Conservation (phyloP, 2,888 invertebrate species). For the Limenitis camilla region DNA sequence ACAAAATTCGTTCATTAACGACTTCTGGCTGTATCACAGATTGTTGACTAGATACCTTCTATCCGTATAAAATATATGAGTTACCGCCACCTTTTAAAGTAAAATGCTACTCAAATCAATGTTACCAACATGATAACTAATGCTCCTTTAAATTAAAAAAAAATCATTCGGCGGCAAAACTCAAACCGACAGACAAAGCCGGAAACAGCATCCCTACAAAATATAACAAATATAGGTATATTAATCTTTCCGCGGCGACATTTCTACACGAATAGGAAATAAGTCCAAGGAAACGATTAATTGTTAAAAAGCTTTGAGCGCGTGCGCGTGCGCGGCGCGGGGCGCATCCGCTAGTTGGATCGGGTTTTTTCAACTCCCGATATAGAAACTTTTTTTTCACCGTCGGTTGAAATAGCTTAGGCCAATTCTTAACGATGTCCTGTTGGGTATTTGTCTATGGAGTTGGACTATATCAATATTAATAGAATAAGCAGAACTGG, state of each 20-base stretch:
- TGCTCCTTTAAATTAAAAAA: not conserved
- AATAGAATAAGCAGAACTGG: not conserved
- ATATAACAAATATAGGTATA: constrained; percentile 20
- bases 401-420: constrained; percentile 33
- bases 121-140: not conserved
- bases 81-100: too few relatives aligned
- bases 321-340: constrained; percentile 34
- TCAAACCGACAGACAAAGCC: not conserved
- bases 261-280: constrained; percentile 32
- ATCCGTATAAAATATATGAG: too few relatives aligned
- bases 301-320: constrained; percentile 31
- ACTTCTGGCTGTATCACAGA: too few relatives aligned
- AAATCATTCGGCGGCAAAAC: not conserved
- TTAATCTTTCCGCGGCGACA: constrained; percentile 27
- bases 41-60: too few relatives aligned
- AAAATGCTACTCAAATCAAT: not conserved
- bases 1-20: too few relatives aligned
- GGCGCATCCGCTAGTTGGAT: constrained; percentile 22
- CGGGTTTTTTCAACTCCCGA: constrained; percentile 29
- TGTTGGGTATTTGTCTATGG: constrained; percentile 24
- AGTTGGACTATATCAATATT: constrained; percentile 8
- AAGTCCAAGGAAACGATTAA: constrained; percentile 37
- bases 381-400: constrained; percentile 32
- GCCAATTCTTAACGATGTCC: constrained; percentile 38
- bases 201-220: constrained; percentile 16